Base-by-base conservation (phyloP, 2,888 invertebrate species). In the Drosophila lutescens region DNA sequence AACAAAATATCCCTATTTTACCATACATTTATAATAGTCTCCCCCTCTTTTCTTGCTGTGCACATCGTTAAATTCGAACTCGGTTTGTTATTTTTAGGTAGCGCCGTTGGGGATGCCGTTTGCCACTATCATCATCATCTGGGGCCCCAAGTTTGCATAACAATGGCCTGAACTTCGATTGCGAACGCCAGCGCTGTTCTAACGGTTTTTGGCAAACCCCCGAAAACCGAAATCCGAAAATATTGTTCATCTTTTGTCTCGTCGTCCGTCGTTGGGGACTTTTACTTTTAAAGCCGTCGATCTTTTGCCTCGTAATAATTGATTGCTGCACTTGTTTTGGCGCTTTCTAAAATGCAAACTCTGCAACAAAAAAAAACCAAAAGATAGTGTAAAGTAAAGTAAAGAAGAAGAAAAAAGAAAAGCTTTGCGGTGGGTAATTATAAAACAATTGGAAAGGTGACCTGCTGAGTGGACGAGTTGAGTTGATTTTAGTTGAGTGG, bases 271-370 rank as follows among this genome's bases (percentile, higher is more conserved):
- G 46, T 53, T 23, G 13, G 32, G 1, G 49, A 49, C 67, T 80
- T 80, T 79, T 79, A 77, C 78, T 75, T 80, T 46, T 41, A 15
- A 49, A 63, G 62, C 51, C 67, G 34, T 66, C 54, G 15, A 43
- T 50, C 54, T 54, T 32, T 40, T 47, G 34, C 17, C 36, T 41
- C 85, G 70, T 85, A 80, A 83, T 85, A 85, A 83, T 82, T 83
- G 80, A 83, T 78, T 77, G 73, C 72, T 86, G 82, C 82, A 83
- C 86, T 85, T 83, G 86, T 85, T 83, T 82, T 74, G 75, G 78
- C 77, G 83, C 83, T 83, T 83, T 83, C 83, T 83, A 83, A 86
- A 84, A 76, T 62, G 62, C 38, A 53, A 59, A 59, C 9, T 15
- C 41, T 13, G 43, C 55, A 38, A 56, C 46, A 6, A 7, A 41